Evolutionary conservation across 2,888 invertebrate genomes (phyloP).

Genomic region (Noctua janthina): DNA sequence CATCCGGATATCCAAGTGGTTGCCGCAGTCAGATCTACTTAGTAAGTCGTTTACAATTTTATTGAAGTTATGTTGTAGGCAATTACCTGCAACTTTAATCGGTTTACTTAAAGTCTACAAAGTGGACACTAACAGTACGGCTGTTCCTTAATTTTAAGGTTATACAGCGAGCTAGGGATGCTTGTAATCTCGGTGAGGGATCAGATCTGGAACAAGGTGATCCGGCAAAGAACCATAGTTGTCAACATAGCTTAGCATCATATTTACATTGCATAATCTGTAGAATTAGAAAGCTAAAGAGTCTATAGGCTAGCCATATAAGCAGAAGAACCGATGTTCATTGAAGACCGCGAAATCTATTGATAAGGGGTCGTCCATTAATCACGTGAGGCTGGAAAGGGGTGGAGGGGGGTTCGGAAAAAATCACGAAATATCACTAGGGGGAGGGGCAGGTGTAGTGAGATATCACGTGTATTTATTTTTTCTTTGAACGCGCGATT

Average conservation of each 20-base stretch:
- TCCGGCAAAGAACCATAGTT: not conserved
- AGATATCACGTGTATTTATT: too few species aligned
- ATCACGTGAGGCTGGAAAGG: too few species aligned
- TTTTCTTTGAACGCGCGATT: too few species aligned
- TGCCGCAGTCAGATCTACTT: conserved; percentile 78
- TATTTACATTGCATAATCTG: too few species aligned
- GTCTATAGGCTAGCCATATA: not conserved
- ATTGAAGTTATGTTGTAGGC: not conserved
- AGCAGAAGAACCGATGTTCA: not conserved
- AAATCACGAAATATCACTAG: too few species aligned
- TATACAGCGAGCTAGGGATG: not conserved
- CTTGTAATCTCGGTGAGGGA: not conserved
- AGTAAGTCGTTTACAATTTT: conserved; percentile 41
- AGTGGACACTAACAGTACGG: not conserved
- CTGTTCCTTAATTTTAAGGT: not conserved
- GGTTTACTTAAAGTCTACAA: not conserved
- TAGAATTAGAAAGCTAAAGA: not conserved
- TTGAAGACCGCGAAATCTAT: not conserved
- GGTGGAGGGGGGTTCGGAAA: too few species aligned
- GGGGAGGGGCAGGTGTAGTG: too few species aligned
- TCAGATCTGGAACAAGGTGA: not conserved
- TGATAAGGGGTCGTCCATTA: too few species aligned
- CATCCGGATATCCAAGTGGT: conserved; percentile 78
- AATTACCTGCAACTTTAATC: not conserved
- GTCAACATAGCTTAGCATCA: not conserved